phyloP scores from a whole-genome alignment of 2,797 vertebrate species.

The Hemitrygon akajei region DNA sequence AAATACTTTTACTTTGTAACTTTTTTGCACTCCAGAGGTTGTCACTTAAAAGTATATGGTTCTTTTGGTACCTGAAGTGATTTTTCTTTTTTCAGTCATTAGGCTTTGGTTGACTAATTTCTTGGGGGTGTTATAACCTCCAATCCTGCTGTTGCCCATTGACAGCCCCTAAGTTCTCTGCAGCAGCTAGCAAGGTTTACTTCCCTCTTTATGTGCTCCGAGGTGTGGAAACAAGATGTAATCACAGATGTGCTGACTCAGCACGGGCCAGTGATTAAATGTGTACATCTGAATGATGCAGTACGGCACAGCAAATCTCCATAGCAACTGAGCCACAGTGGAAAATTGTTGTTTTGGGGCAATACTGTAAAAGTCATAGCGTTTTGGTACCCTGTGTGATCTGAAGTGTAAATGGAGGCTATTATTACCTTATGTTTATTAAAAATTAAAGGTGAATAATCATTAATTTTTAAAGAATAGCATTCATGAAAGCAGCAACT shows the following conservation, averaged over 20 bases:
- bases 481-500: not conserved
- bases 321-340: not conserved
- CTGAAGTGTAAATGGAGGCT: not conserved
- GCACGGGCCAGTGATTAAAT: not conserved
- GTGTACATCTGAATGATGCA: not conserved
- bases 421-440: not conserved
- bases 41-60: no score
- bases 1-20: not conserved
- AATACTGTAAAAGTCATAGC: not conserved
- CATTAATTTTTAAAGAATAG: not conserved
- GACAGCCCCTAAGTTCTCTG: no score
- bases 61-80: not conserved
- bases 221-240: not conserved
- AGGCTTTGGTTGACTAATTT: not conserved
- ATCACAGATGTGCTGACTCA: not conserved
- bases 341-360: not conserved
- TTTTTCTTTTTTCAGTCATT: not conserved
- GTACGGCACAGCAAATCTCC: not conserved
- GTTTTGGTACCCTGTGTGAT: not conserved
- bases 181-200: not conserved
- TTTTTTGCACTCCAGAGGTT: not conserved
- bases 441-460: not conserved
- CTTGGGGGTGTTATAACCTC: no score
- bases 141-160: not conserved
- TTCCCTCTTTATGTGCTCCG: not conserved